Percentiles rank a stretch among this genome's conserved stretches.
Conservation (phyloP, 1,140 invertebrate species). For the Drosophila persimilis region DNA sequence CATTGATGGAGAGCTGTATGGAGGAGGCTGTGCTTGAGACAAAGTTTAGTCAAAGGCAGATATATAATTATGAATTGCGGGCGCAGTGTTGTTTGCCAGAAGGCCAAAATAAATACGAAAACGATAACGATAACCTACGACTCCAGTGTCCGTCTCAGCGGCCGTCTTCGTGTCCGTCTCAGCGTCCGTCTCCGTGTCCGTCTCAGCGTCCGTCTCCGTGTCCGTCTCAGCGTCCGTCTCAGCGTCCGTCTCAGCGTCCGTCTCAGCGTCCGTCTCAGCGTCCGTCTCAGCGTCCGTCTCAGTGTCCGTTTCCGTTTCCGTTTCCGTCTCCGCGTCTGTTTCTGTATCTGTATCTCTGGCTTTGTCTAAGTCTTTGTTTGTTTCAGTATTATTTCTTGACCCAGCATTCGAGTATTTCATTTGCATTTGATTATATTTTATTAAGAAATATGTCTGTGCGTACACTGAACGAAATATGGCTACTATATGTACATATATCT, state of each 20-base stretch:
- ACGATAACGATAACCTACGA: slow-evolving; percentile 14
- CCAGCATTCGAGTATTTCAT: slow-evolving; percentile 29
- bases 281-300: slow-evolving; percentile 3
- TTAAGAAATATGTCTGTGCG: not conserved
- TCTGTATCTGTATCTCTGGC: slow-evolving; percentile 10
- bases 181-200: slow-evolving; percentile 1
- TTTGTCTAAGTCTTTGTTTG: slow-evolving; percentile 17
- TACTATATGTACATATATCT: too few species aligned
- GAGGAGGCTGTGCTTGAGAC: not conserved
- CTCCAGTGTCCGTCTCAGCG: not conserved
- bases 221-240: slow-evolving; percentile 5
- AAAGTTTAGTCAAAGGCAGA: not conserved
- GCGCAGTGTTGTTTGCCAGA: slow-evolving; percentile 11
- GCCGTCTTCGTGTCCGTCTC: too few species aligned
- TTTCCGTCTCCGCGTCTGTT: slow-evolving; percentile 8
- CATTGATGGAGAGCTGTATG: not conserved
- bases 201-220: slow-evolving; percentile 5
- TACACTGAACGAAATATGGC: too few species aligned
- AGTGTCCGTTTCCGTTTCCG: slow-evolving; percentile 3
- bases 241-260: not conserved
- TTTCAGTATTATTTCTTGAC: too few species aligned
- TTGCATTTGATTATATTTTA: slow-evolving; percentile 59
- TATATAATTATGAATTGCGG: slow-evolving; percentile 46
- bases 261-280: not conserved
- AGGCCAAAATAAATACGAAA: not conserved